Percentiles rank a stretch among this genome's conserved stretches.
These are phyloP conservation scores for Aegithalos caudatus DNA, from an alignment of 2,113 vertebrate genomes.

Conservation along the genomic window DNA sequence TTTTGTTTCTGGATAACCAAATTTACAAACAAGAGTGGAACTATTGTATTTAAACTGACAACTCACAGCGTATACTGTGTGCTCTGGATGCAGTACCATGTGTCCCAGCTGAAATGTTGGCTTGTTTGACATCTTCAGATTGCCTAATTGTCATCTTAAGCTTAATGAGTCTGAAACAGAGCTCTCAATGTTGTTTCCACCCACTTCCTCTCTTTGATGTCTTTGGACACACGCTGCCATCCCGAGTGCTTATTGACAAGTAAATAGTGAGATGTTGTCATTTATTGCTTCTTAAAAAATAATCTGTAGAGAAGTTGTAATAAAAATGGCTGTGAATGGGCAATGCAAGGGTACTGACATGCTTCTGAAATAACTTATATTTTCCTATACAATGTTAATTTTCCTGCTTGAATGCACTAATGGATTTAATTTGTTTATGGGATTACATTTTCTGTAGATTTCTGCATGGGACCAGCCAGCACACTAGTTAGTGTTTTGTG, in stretches of 20 bases:
- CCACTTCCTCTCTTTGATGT: neutral
- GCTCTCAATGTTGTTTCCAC: neutral
- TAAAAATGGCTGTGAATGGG: neutral
- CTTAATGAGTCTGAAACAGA: constrained; percentile 18
- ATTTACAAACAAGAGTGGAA: constrained; percentile 1
- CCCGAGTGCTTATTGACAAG: neutral
- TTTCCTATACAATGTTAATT: neutral
- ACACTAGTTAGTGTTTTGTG: neutral
- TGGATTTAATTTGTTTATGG: neutral
- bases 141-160: constrained; percentile 7
- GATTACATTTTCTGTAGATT: neutral
- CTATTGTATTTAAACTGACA: neutral
- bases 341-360: neutral
- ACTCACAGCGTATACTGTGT: neutral
- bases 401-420: neutral
- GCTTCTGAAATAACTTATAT: neutral
- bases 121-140: constrained; percentile 14
- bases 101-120: constrained; percentile 14
- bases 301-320: neutral
- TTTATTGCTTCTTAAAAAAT: neutral
- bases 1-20: neutral
- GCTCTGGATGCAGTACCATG: constrained; percentile 20
- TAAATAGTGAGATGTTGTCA: neutral
- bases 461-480: neutral
- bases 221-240: neutral